Evolutionary conservation across 2,797 vertebrate species (phyloP).

Genomic region (Sebastes miniatus): DNA sequence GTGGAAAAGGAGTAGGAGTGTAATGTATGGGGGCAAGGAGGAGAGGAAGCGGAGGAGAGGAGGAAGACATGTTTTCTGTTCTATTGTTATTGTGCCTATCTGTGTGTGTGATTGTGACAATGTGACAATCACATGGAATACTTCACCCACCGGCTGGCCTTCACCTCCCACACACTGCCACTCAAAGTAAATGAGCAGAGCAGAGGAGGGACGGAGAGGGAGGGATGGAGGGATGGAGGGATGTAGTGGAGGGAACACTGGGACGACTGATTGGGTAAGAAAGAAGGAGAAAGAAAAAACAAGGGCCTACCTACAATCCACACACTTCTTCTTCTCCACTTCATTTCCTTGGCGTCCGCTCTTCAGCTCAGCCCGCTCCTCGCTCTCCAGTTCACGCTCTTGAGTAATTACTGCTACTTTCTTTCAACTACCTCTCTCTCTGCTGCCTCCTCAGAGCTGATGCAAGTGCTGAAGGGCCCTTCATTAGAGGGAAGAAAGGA

Average conservation of each 20-base stretch:
- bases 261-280: slow-evolving; percentile 18
- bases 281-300: neutral
- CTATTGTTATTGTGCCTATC: slow-evolving; percentile 2
- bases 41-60: neutral
- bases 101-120: slow-evolving; percentile 9
- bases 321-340: slow-evolving; percentile 30
- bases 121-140: slow-evolving; percentile 35
- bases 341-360: slow-evolving; percentile 35
- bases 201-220: neutral
- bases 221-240: neutral
- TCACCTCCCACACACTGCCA: slow-evolving; percentile 65
- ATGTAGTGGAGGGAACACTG: neutral
- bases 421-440: slow-evolving; percentile 36
- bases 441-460: slow-evolving; percentile 45
- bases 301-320: neutral
- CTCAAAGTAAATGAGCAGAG: slow-evolving; percentile 46
- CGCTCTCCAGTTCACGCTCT: slow-evolving; percentile 41
- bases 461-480: slow-evolving; percentile 60
- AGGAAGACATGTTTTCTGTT: slow-evolving; percentile 16
- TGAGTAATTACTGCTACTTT: slow-evolving; percentile 63
- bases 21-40: neutral
- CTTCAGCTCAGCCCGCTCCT: slow-evolving; percentile 6
- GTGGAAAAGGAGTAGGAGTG: slow-evolving; percentile 1
- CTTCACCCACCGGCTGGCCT: slow-evolving; percentile 58
- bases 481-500: slow-evolving; percentile 54